Evolutionary conservation across 2,113 vertebrate species (phyloP).

Genomic region (Myrmophylax atrothorax): DNA sequence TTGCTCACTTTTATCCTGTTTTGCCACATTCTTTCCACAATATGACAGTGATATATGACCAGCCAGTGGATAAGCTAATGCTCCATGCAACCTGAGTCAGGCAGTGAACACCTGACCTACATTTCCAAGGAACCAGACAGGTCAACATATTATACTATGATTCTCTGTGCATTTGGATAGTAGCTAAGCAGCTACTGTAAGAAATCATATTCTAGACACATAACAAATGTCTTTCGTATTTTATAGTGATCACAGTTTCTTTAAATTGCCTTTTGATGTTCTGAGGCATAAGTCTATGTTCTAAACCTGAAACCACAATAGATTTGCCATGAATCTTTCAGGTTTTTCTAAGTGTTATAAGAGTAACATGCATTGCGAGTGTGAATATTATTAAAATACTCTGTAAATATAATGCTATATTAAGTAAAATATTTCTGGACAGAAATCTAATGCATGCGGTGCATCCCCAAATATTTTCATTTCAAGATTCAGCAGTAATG

Average conservation of each 20-base stretch:
- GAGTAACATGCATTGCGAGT: neutral
- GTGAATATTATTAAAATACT: neutral
- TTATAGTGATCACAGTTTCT: neutral
- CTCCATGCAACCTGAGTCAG: neutral
- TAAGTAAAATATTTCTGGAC: neutral
- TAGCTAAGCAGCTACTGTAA: neutral
- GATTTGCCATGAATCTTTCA: neutral
- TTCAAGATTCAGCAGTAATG: neutral
- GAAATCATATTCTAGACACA: neutral
- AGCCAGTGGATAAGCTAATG: neutral
- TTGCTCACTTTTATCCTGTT: neutral
- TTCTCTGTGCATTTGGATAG: neutral
- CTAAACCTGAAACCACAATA: neutral
- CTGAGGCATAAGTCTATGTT: neutral
- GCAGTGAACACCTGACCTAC: slow-evolving; percentile 3
- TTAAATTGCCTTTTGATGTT: neutral
- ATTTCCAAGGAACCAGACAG: neutral
- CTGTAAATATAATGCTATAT: neutral
- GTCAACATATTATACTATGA: neutral
- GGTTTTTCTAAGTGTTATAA: neutral
- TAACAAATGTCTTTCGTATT: neutral
- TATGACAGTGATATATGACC: slow-evolving; percentile 5
- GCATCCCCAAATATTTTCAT: neutral
- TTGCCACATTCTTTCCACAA: neutral
- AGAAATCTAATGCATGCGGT: neutral